phyloP scores from a whole-genome alignment of 2,888 invertebrate species.

The Sturmia bella region DNA sequence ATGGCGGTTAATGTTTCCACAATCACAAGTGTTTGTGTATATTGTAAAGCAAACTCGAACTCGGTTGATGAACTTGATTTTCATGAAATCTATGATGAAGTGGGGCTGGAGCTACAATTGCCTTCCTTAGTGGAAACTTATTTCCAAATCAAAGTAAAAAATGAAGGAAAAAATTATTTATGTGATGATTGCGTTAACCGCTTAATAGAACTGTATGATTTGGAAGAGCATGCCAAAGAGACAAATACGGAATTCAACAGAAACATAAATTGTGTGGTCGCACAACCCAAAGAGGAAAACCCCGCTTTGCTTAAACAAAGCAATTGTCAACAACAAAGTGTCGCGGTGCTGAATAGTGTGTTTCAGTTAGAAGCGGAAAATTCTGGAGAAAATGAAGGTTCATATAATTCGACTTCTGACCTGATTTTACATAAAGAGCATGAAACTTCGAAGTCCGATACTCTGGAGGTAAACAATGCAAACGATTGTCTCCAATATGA shows the following conservation, averaged over 20 bases:
- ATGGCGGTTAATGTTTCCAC: slow-evolving; percentile 55
- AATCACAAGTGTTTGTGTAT: slow-evolving; percentile 59
- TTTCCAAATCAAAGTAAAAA: slow-evolving; percentile 73
- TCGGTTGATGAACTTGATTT: slow-evolving; percentile 64
- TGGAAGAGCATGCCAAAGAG: slow-evolving; percentile 74
- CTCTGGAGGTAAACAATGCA: no score
- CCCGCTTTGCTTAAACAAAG: no score
- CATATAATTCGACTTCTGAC: no score
- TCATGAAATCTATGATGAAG: slow-evolving; percentile 78
- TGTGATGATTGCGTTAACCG: slow-evolving; percentile 76
- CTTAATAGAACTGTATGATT: slow-evolving; percentile 77
- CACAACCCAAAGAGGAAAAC: background rate
- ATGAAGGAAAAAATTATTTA: slow-evolving; percentile 71
- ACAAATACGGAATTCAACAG: no score
- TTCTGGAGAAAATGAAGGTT: no score
- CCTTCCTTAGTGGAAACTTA: slow-evolving; percentile 73
- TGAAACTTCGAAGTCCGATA: no score
- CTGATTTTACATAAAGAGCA: no score
- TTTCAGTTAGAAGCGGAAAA: no score
- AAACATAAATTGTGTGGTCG: background rate
- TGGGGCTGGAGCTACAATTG: slow-evolving; percentile 77
- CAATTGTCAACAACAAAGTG: no score
- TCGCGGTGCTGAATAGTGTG: no score
- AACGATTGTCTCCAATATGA: no score
- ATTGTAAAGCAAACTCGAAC: slow-evolving; percentile 45